A percentile compares a stretch with the other conserved stretches of the same genome.
Conservation (phyloP, 2,797 vertebrate genomes). For the Ispidina lecontei region DNA sequence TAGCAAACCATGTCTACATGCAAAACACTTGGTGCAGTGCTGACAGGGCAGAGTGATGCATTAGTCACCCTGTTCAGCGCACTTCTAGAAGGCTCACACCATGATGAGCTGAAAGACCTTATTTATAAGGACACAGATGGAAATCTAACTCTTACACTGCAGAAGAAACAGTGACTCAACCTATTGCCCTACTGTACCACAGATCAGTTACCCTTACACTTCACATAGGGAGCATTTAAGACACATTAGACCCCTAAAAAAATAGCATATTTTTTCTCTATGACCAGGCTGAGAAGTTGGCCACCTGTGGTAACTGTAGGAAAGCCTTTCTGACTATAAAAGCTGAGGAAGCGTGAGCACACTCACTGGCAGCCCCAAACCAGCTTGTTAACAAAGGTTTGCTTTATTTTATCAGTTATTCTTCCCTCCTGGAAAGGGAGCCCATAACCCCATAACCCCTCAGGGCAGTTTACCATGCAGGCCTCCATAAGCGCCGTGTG, state of each 20-base stretch:
- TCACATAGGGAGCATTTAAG: not conserved
- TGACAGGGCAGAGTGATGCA: not conserved
- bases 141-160: not conserved
- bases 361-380: not conserved
- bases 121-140: not conserved
- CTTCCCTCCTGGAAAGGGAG: not conserved
- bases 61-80: not conserved
- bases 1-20: not conserved
- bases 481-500: conserved; percentile 99
- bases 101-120: not conserved
- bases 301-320: not conserved
- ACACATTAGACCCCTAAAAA: not conserved
- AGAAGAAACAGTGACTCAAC: not conserved
- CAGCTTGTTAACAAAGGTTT: not conserved
- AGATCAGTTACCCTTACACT: not conserved
- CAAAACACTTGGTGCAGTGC: not conserved
- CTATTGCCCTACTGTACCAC: not conserved
- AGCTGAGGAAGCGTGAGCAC: not conserved
- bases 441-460: no score
- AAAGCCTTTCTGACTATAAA: not conserved
- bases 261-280: not conserved
- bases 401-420: not conserved
- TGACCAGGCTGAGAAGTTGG: not conserved
- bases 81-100: not conserved
- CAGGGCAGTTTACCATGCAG: conserved; percentile 88